A percentile compares a stretch with the other conserved stretches of the same genome.
phyloP scores from a whole-genome alignment of 1,140 invertebrate genomes.

The Drosophila baimaii region DNA sequence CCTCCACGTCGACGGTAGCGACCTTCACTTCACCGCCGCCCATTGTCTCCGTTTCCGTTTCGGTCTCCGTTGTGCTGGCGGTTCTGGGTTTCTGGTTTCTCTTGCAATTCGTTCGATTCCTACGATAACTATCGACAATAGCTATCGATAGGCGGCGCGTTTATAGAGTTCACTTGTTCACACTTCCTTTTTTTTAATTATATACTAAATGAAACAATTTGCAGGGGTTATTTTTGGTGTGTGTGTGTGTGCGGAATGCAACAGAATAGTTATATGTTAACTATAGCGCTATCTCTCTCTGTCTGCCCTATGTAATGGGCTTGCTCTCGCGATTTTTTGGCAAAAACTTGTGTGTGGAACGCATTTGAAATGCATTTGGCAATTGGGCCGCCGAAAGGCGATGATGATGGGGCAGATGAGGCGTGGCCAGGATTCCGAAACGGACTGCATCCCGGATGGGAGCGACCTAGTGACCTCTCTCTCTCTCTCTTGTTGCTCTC shows the following conservation, averaged over 20 bases:
- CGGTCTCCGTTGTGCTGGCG: constrained; percentile 76
- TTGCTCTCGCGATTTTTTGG: constrained; percentile 4
- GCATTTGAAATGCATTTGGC: constrained; percentile 72
- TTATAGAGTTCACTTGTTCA: constrained; percentile 6
- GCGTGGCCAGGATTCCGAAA: constrained; percentile 53
- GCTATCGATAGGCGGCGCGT: constrained; percentile 16
- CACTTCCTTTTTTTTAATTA: constrained; percentile 19
- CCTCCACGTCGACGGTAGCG: constrained; percentile 92
- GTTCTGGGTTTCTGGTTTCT: constrained; percentile 11
- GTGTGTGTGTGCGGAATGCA: constrained; percentile 26
- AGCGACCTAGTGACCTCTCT: constrained; percentile 55
- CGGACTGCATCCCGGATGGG: constrained; percentile 48
- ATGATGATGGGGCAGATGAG: constrained; percentile 51
- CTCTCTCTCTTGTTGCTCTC: neutral
- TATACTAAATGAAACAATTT: constrained; percentile 68
- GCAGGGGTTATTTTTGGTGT: constrained; percentile 45
- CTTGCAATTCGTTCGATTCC: constrained; percentile 30
- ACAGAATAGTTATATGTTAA: constrained; percentile 49
- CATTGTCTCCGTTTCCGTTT: constrained; percentile 85
- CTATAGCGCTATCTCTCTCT: constrained; percentile 32
- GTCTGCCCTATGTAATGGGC: constrained; percentile 5
- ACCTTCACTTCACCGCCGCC: constrained; percentile 92
- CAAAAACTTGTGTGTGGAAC: constrained; percentile 50
- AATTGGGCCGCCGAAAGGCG: constrained; percentile 28
- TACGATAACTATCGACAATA: constrained; percentile 22